Evolutionary conservation across 2,888 invertebrate genomes (phyloP).

Genomic region (Brachyopa scutellaris): DNA sequence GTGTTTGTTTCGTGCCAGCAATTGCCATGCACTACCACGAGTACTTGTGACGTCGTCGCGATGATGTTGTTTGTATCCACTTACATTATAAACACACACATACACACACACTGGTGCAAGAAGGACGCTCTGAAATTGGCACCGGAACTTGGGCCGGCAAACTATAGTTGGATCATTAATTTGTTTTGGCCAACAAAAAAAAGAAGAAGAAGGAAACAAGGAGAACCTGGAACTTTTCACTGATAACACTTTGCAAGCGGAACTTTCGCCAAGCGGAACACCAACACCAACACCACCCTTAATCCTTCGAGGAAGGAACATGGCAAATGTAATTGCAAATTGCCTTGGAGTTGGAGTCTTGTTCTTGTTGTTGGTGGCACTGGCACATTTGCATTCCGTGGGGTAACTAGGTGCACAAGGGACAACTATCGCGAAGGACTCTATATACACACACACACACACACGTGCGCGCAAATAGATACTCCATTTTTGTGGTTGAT

Average conservation of each 20-base stretch:
- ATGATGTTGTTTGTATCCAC: too few relatives aligned
- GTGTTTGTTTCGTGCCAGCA: constrained; percentile 56
- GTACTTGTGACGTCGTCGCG: constrained; percentile 54
- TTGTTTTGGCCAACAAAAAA: constrained; percentile 60
- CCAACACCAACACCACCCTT: background rate
- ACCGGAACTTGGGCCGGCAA: constrained; percentile 69
- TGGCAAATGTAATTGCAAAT: constrained; percentile 64
- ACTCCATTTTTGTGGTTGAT: constrained; percentile 44
- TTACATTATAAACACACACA: constrained; percentile 20
- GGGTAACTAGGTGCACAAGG: constrained; percentile 40
- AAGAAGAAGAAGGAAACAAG: constrained; percentile 1
- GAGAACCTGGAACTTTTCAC: constrained; percentile 21
- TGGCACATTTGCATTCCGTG: constrained; percentile 62
- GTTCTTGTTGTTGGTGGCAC: constrained; percentile 37
- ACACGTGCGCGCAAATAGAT: too few relatives aligned
- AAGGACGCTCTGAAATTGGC: constrained; percentile 63
- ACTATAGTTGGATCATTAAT: constrained; percentile 69
- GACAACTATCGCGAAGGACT: constrained; percentile 34
- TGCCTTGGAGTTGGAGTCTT: constrained; percentile 50
- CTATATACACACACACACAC: constrained; percentile 1
- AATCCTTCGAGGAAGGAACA: constrained; percentile 6
- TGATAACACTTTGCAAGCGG: constrained; percentile 67
- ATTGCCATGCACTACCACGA: constrained; percentile 48
- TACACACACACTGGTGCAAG: background rate
- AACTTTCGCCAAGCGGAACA: constrained; percentile 53